Base-by-base conservation (phyloP, 2,113 vertebrate genomes). In the Panthera tigris region DNA sequence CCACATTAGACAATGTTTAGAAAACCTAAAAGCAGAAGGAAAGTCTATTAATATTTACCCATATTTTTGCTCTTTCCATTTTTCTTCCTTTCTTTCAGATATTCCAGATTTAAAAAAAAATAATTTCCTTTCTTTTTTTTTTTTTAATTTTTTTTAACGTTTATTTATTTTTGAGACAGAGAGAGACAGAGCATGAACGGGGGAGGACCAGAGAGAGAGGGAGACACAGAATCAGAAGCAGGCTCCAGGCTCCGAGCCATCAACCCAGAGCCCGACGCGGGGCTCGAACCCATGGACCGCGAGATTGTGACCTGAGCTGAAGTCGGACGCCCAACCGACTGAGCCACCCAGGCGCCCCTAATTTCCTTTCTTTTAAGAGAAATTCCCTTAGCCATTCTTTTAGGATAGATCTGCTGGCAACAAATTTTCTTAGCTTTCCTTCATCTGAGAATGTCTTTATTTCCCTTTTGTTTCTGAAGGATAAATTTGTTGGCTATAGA, bases 321-420 rank as follows among this genome's bases (percentile, higher is more conserved):
- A 36, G 36, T 36, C 36, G 36, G 36, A 36, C 36, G 36, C 36
- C 36, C 36, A 36, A 36, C 36, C 36, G 36, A 36, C 36, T 36
- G 36, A 36, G 36, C 36, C 36, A 36, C 36, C 36, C 36, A 36
- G 36, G 36, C 36, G 36, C 36, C 36, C 36, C 36, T 65, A 1
- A 55, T 78, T 92, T 50, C 6, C 65, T 76, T 97, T 95, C 52
- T 69, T 14, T 86, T 94, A 86, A 76, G 36, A 79, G 87, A 94
- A 48, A 4, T 11, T 73, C 63, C 71, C 39, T 23, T 79, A 45
- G 31, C 14, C 63, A n/a, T 80, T 80, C 13, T 86, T 86, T 91
- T 52, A 79, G 63, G 25, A 71, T 86, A 80, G 39, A 86, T 80
- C 52, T 80, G 6, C 21, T 63, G 39, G 27, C 55, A 92, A 41